Evolutionary conservation across 1,140 invertebrate genomes (phyloP), one percentile per base, ranked within the genome.

Genomic region (Lamellibrachia luymesi): DNA sequence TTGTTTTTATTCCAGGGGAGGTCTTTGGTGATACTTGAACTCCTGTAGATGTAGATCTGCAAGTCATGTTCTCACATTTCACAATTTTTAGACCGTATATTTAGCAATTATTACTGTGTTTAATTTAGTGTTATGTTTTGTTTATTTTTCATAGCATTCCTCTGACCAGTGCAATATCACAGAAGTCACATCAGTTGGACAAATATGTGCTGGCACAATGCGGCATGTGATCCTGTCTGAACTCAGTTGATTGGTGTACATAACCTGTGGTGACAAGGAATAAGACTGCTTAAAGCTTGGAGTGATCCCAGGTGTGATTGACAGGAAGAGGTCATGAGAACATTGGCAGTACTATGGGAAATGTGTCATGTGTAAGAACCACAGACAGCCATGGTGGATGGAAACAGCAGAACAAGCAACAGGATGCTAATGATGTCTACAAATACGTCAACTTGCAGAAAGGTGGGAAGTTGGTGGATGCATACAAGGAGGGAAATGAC

Each of bases 401-500:
- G 96, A 96, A 96, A 93, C 96, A 96, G 93, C 95, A 97, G 94
- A 97, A 97, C 94, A 95, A 96, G 90, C 96, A 96, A 93, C 94
- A 96, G 52, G 95, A 96, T 92, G 95, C 96, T 90, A 97, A 97
- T 93, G 96, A 96, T 51, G 95, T 97, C 64, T 97, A 97, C 94
- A 95, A 95, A 94, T 97, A 96, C 95, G 96, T 96, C 8, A 95
- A 96, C 92, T 95, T 97, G 25, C 94, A 95, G 90, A 95, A 95
- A 56, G 96, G 96, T 92, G 95, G 96, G 92, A 94, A 98, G 98
- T 95, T 98, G 97, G 92, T 96, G 93, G 96, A 98, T 97, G 6
- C 98, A 97, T 91, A 98, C 97, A 17, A 96, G 0, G 98, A 98
- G 93, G 97, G 97, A 92, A 98, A 96, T 51, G 97, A 97, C 49